phyloP scores from a whole-genome alignment of 2,888 invertebrate species.

The Meta bourneti region DNA sequence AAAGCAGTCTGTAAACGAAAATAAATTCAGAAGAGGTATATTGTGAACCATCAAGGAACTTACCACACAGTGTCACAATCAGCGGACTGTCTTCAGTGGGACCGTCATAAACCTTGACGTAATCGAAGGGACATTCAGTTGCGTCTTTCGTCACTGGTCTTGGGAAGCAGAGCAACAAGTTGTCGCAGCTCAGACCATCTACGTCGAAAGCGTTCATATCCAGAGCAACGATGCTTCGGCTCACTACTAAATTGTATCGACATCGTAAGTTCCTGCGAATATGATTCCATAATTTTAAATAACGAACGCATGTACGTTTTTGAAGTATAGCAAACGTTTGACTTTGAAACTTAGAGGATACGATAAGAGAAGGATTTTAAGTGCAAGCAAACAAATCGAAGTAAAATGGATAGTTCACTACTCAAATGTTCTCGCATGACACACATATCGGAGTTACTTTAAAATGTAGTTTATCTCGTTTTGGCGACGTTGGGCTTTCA shows the following conservation, averaged over 20 bases:
- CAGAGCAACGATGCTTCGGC: conserved; percentile 75
- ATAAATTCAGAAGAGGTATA: too few species aligned
- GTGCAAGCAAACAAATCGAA: too few species aligned
- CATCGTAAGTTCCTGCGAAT: conserved; percentile 87
- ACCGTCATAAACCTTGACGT: conserved; percentile 93
- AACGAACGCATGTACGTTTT: neutral
- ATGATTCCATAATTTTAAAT: neutral
- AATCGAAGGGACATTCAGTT: conserved; percentile 93
- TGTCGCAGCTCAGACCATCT: conserved; percentile 95
- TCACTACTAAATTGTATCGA: conserved; percentile 89
- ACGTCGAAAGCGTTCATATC: conserved; percentile 86
- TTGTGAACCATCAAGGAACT: neutral
- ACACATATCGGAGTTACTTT: too few species aligned
- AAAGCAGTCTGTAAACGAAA: too few species aligned
- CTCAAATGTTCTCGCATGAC: too few species aligned
- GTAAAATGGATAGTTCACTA: too few species aligned
- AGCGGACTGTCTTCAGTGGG: conserved; percentile 92
- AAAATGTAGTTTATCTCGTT: too few species aligned
- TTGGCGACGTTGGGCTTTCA: too few species aligned
- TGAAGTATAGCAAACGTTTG: neutral
- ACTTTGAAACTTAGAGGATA: too few species aligned
- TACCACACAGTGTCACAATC: conserved; percentile 90
- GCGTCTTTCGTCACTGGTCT: conserved; percentile 88
- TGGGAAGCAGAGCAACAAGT: conserved; percentile 97
- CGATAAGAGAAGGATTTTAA: neutral